Percentiles rank a stretch among this genome's conserved stretches.
Conservation (phyloP, 2,113 vertebrate genomes). For the Gallinago jamesoni region DNA sequence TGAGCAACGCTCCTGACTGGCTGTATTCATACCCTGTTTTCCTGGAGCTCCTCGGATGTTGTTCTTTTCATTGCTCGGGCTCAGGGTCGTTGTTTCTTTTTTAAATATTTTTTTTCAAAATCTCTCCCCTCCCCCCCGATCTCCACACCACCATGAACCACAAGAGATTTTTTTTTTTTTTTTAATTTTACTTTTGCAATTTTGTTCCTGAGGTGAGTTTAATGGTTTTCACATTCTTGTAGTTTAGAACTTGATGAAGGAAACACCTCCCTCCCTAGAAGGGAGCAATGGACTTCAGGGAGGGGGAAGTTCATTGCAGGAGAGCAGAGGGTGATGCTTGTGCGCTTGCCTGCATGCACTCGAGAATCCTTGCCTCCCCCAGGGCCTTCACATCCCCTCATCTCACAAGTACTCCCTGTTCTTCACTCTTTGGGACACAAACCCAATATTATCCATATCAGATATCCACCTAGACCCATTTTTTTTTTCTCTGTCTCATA, state of each 20-base stretch:
- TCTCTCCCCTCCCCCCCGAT: not conserved
- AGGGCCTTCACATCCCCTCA: not conserved
- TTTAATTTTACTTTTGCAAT: not conserved
- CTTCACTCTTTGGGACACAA: not conserved
- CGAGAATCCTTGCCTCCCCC: not conserved
- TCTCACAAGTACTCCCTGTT: not conserved
- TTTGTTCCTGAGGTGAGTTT: not conserved
- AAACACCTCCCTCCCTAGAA: not conserved
- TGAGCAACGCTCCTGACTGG: conserved; percentile 5
- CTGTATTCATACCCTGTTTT: conserved; percentile 53
- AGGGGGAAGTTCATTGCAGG: not conserved
- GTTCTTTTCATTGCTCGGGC: not conserved
- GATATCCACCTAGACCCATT: not conserved
- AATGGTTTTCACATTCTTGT: not conserved
- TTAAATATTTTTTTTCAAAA: not conserved
- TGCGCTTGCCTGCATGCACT: too few species aligned
- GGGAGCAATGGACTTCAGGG: not conserved
- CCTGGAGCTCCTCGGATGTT: not conserved
- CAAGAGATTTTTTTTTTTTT: not conserved
- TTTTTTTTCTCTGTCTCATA: not conserved
- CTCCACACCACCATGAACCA: not conserved
- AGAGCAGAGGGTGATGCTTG: not conserved
- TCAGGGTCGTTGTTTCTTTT: not conserved
- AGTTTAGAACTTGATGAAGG: not conserved
- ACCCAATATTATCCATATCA: accelerated